A percentile compares a stretch with the other conserved stretches of the same genome.
Evolutionary conservation across 2,888 invertebrate genomes (phyloP).

Genomic region (Cantharis rufa): DNA sequence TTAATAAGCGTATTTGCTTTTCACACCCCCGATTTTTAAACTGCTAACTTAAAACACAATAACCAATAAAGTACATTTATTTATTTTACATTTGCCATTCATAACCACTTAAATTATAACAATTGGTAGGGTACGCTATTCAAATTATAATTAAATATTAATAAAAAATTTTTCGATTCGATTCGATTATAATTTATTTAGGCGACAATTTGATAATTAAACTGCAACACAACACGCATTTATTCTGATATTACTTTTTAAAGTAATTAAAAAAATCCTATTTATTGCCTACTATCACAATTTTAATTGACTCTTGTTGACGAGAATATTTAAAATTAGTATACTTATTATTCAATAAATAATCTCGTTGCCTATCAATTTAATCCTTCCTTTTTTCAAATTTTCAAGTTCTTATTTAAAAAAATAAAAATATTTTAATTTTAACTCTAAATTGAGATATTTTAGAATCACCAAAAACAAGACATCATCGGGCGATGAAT

Average conservation of each 20-base stretch:
- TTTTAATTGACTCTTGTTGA: background rate
- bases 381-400: background rate
- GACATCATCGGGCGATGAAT: no score
- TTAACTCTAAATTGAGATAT: no score
- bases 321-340: background rate
- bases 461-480: no score
- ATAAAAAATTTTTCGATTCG: background rate
- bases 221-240: background rate
- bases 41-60: background rate
- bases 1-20: conserved; percentile 31
- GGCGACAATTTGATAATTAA: background rate
- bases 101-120: background rate
- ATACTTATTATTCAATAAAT: background rate
- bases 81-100: background rate
- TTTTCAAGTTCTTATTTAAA: no score
- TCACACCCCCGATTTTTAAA: conserved; percentile 13
- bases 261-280: background rate
- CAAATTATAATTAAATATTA: background rate
- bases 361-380: background rate
- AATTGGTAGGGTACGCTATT: background rate
- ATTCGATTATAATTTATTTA: background rate
- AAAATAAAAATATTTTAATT: no score
- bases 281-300: background rate
- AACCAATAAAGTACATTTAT: background rate
- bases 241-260: background rate